phyloP scores from a whole-genome alignment of 2,888 invertebrate species.

The Tolmerus cingulatus region DNA sequence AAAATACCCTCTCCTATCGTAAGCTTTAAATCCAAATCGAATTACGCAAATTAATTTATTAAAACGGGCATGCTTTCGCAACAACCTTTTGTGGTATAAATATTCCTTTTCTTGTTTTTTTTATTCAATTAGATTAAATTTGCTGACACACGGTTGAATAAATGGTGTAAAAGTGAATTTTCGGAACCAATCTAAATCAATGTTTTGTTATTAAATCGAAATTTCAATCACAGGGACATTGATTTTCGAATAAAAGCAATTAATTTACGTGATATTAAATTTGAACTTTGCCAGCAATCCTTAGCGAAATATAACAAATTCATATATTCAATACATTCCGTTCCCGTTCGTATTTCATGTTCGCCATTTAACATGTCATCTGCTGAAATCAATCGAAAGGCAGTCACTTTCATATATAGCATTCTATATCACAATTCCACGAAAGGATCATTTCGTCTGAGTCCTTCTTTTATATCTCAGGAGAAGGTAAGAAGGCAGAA shows the following conservation, averaged over 20 bases:
- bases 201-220: not conserved
- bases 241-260: not conserved
- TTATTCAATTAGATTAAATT: constrained; percentile 20
- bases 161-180: not conserved
- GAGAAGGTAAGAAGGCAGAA: not conserved
- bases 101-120: not conserved
- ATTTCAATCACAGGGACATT: not conserved
- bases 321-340: not conserved
- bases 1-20: not conserved
- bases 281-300: not conserved
- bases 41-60: not conserved
- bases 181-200: not conserved
- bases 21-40: not conserved
- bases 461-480: not conserved
- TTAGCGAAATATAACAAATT: not conserved
- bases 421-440: not conserved
- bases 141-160: not conserved
- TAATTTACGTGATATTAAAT: not conserved
- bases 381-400: not conserved
- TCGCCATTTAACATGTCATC: not conserved
- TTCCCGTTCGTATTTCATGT: not conserved
- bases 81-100: not conserved
- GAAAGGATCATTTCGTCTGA: not conserved
- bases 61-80: not conserved
- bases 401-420: not conserved